Evolutionary conservation across 2,113 vertebrate species (phyloP), one percentile per base, ranked within the genome.

Genomic region (Apteryx owenii): DNA sequence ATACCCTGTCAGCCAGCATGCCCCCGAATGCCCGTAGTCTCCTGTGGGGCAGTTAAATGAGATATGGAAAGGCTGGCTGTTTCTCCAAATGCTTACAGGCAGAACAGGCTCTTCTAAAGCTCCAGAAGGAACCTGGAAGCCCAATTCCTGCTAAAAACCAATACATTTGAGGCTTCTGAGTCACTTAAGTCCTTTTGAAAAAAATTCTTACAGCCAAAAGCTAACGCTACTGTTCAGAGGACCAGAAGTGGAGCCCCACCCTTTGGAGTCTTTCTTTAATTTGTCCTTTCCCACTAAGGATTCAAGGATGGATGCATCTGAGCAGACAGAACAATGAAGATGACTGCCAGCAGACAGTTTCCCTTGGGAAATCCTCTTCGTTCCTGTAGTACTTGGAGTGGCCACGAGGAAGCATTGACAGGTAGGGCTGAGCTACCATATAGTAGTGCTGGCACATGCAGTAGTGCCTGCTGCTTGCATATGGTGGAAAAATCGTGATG

Each of bases 121-220:
- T 85, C 82, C 89, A 88, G 69, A 69, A 89, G 85, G 72, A 95
- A 65, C 51, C 29, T 36, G 8, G 48, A 64, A 88, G 72, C 79
- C 60, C 88, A 68, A 2, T 42, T 90, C 58, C 88, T 0, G 0
- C 91, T 93, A 82, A 54, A 94, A 88, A 60, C 51, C 69, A 12
- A 61, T 38, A 61, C 51, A 75, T 68, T 68, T 79, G 79, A 84
- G 85, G 72, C 48, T 92, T 95, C 51, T 61, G 85, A 81, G 51
- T 90, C 92, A 48, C 60, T 86, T 46, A 3, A 78, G 46, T 65
- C 76, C 72, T 84, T 95, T 65, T 81, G 88, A 84, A 94, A 90
- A 93, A 38, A 22, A 58, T 13, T 16, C 12, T 40, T n/a, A 8
- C 4, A 29, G 90, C 93, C 95, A 90, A 54, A 71, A 92, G 60